These are phyloP conservation scores for Pseudococcus viburni DNA, from an alignment of 2,888 invertebrate genomes.

Conservation along the genomic window DNA sequence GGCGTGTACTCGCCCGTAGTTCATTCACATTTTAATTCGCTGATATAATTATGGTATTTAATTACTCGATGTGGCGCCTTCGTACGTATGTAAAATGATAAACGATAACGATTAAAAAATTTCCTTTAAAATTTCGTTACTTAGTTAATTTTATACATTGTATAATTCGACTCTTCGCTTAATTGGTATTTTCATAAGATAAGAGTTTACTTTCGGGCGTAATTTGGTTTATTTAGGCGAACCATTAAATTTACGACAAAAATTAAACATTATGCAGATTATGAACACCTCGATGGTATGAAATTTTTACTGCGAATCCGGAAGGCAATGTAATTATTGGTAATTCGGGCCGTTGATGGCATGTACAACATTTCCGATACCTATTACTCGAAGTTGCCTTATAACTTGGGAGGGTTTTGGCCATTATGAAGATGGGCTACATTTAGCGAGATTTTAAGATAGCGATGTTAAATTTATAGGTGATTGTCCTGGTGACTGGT, in stretches of 20 bases:
- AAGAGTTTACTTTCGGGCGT: background rate
- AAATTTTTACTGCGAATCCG: background rate
- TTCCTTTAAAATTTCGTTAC: background rate
- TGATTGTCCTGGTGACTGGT: constrained; percentile 1
- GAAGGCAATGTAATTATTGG: background rate
- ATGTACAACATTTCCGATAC: constrained; percentile 11
- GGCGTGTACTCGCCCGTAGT: background rate
- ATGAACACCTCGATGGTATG: background rate
- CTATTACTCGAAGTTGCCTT: background rate
- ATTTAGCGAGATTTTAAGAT: constrained; percentile 43
- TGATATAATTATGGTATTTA: background rate
- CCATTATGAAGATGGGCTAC: constrained; percentile 7
- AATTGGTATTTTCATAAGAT: background rate
- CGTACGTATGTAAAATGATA: background rate
- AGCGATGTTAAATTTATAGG: constrained; percentile 5
- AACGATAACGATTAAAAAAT: background rate
- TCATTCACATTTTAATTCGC: constrained; percentile 10
- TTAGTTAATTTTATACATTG: constrained; percentile 24
- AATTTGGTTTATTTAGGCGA: background rate
- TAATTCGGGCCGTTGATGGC: background rate
- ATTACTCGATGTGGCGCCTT: constrained; percentile 20
- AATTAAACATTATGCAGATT: background rate
- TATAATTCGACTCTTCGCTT: background rate
- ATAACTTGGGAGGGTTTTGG: background rate
- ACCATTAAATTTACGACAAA: background rate